Evolutionary conservation across 2,888 invertebrate genomes (phyloP).

Genomic region (Drosophila niveifrons): DNA sequence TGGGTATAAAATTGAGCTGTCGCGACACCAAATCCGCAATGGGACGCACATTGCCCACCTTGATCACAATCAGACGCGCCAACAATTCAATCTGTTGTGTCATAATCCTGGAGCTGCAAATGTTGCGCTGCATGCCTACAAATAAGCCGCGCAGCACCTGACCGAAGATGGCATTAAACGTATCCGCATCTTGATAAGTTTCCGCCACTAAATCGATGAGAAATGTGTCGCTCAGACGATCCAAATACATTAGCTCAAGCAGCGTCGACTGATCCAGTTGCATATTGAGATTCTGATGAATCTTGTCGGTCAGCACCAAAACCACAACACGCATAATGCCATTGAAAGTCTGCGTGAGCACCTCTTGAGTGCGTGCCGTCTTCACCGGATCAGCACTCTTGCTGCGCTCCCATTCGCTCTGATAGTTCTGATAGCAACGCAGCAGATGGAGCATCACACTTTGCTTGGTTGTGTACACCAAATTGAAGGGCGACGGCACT

Average conservation of each 20-base stretch:
- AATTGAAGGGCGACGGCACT: conserved; percentile 51
- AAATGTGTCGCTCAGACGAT: conserved; percentile 88
- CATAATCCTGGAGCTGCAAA: conserved; percentile 83
- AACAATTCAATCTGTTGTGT: conserved; percentile 91
- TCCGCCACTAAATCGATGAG: conserved; percentile 87
- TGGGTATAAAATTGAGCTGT: conserved; percentile 91
- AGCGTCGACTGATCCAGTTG: conserved; percentile 86
- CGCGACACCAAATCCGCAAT: conserved; percentile 89
- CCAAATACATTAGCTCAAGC: conserved; percentile 87
- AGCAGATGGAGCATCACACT: conserved; percentile 82
- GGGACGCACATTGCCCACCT: conserved; percentile 91
- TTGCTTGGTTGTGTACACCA: conserved; percentile 73
- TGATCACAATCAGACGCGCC: conserved; percentile 92
- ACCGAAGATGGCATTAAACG: conserved; percentile 83
- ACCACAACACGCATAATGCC: conserved; percentile 75
- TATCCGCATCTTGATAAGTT: conserved; percentile 85
- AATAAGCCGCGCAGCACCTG: conserved; percentile 83
- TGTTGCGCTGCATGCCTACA: conserved; percentile 84
- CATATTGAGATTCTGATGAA: conserved; percentile 77
- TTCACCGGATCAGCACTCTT: conserved; percentile 5
- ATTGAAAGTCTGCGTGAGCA: conserved; percentile 54
- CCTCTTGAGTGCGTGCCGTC: conserved; percentile 28
- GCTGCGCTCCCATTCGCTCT: conserved; percentile 34
- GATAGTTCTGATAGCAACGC: conserved; percentile 81
- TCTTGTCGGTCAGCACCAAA: conserved; percentile 80